Conservation (phyloP, 2,797 vertebrate genomes). For the Melanotaenia maccullochi region DNA sequence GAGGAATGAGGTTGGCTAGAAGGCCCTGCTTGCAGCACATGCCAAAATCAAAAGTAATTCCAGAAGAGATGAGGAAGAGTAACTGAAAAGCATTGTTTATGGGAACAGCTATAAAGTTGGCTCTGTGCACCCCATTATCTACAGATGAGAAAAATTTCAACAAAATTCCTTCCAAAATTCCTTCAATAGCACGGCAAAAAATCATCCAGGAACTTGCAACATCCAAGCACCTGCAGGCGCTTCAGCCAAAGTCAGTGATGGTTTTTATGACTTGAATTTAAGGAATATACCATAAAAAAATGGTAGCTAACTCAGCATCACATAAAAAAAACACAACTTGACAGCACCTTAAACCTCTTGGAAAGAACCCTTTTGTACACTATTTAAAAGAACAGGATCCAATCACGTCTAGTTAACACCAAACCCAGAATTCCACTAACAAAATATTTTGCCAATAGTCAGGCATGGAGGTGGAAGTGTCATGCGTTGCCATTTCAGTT, state of each 20-base stretch:
- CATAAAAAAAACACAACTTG: too few species aligned
- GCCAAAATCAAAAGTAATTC: neutral
- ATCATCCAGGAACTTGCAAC: neutral
- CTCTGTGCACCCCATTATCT: neutral
- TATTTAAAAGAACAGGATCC: neutral
- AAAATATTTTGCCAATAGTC: neutral
- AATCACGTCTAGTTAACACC: neutral
- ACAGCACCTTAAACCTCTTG: too few species aligned
- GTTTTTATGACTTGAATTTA: too few species aligned
- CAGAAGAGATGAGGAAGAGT: neutral
- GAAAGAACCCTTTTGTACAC: too few species aligned
- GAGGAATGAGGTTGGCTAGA: neutral
- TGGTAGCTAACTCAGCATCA: too few species aligned
- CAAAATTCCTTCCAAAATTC: neutral
- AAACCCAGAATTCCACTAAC: neutral
- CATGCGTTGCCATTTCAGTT: neutral
- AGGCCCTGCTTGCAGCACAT: neutral
- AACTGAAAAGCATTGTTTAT: neutral
- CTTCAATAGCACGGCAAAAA: neutral
- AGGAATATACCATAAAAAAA: too few species aligned
- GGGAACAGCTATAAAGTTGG: neutral
- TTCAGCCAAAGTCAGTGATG: neutral
- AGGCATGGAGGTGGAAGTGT: neutral
- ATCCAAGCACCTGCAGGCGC: neutral
- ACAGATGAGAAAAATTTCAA: neutral